phyloP scores from a whole-genome alignment of 1,140 invertebrate species.

The Sinonovacula constricta region DNA sequence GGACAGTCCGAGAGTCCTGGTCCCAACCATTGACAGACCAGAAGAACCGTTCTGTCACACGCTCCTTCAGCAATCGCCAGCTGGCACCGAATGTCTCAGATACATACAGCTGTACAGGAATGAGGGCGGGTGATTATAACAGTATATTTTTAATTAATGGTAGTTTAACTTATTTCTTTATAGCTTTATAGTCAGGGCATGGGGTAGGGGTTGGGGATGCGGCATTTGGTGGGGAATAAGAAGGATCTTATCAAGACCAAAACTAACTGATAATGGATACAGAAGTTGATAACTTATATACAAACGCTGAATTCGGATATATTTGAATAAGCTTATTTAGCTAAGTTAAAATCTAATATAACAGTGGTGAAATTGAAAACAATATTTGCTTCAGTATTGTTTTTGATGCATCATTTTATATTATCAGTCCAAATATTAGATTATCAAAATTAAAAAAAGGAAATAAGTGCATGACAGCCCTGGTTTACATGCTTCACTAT shows the following conservation, averaged over 20 bases:
- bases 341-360: neutral
- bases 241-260: neutral
- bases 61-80: conserved; percentile 84
- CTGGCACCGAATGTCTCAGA: conserved; percentile 86
- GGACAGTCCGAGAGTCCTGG: conserved; percentile 78
- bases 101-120: conserved; percentile 83
- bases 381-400: neutral
- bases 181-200: too few species aligned
- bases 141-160: neutral
- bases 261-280: neutral
- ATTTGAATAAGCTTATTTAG: neutral
- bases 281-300: neutral
- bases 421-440: neutral
- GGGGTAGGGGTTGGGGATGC: too few species aligned
- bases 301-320: neutral
- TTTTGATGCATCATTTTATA: neutral
- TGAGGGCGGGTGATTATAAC: neutral
- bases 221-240: neutral
- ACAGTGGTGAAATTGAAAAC: neutral
- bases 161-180: neutral
- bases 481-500: too few species aligned
- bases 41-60: conserved; percentile 86
- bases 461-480: neutral
- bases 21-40: conserved; percentile 78
- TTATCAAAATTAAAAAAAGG: neutral